phyloP scores from a whole-genome alignment of 2,888 invertebrate species.

The Noctua janthina region DNA sequence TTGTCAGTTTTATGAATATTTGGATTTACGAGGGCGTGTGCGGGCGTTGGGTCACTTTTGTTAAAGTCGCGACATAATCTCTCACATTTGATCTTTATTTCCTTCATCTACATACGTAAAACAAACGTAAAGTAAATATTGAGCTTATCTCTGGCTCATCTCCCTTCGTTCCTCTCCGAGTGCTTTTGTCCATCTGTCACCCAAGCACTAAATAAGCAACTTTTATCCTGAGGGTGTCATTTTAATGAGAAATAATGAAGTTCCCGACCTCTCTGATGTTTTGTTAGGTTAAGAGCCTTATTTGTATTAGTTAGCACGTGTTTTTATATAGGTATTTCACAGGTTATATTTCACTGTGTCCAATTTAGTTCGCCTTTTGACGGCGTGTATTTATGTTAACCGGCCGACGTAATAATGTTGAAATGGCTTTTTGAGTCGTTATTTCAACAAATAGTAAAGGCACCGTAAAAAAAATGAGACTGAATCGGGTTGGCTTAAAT shows the following conservation, averaged over 20 bases:
- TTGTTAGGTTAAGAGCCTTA: constrained; percentile 87
- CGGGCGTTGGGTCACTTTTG: constrained; percentile 65
- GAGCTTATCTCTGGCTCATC: constrained; percentile 75
- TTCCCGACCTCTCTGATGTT: constrained; percentile 82
- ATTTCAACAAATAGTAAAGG: constrained; percentile 40
- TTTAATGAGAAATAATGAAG: constrained; percentile 89
- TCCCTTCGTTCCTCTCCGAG: constrained; percentile 73
- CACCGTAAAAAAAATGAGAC: background rate
- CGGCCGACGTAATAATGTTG: constrained; percentile 43
- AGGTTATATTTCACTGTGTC: constrained; percentile 65
- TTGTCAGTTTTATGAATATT: constrained; percentile 70
- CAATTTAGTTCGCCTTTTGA: constrained; percentile 64
- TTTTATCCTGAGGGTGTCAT: constrained; percentile 84
- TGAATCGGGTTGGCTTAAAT: background rate
- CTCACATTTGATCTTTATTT: constrained; percentile 71
- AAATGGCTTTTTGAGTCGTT: constrained; percentile 34
- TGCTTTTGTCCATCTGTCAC: constrained; percentile 87
- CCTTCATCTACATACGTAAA: constrained; percentile 68
- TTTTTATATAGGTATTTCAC: constrained; percentile 77
- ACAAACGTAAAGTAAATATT: constrained; percentile 74
- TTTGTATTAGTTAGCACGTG: constrained; percentile 88
- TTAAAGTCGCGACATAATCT: constrained; percentile 64
- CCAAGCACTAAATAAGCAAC: constrained; percentile 85
- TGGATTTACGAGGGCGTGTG: constrained; percentile 60
- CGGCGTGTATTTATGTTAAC: constrained; percentile 56